Conservation (phyloP, 2,797 vertebrate genomes). For the Sebastes melanostomus region DNA sequence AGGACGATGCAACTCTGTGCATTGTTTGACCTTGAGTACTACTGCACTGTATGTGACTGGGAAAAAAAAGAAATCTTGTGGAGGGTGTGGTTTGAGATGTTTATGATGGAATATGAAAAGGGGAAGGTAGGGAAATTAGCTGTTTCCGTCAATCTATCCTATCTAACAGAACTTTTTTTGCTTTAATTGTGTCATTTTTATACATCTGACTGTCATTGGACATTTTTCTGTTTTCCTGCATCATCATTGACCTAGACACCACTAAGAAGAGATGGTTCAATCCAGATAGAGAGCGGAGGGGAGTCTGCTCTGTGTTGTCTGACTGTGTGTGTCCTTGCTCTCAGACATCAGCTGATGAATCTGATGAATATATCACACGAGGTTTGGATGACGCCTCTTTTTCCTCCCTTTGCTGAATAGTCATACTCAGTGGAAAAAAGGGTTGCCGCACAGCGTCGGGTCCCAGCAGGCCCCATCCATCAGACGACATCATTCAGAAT, state of each 20-base stretch:
- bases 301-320: conserved; percentile 10
- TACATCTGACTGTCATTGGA: background rate
- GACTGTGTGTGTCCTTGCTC: conserved; percentile 23
- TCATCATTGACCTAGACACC: conserved; percentile 25
- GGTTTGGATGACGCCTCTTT: conserved; percentile 19
- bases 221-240: background rate
- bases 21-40: conserved; percentile 52
- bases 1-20: conserved; percentile 36
- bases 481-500: conserved; percentile 7
- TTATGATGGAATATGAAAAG: background rate
- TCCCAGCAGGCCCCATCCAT: conserved; percentile 46
- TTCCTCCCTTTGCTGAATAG: conserved; percentile 30
- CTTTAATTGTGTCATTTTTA: background rate
- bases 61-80: background rate
- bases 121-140: background rate
- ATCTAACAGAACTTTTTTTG: background rate
- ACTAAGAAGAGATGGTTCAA: conserved; percentile 13
- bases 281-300: conserved; percentile 5
- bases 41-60: conserved; percentile 9
- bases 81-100: background rate
- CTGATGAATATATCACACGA: conserved; percentile 44
- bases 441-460: conserved; percentile 30
- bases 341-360: conserved; percentile 54
- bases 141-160: background rate
- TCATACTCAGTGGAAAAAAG: conserved; percentile 40